Evolutionary conservation across 2,797 vertebrate species (phyloP), one percentile per base, ranked within the genome.

Genomic region (Rhadinocentrus ornatus): DNA sequence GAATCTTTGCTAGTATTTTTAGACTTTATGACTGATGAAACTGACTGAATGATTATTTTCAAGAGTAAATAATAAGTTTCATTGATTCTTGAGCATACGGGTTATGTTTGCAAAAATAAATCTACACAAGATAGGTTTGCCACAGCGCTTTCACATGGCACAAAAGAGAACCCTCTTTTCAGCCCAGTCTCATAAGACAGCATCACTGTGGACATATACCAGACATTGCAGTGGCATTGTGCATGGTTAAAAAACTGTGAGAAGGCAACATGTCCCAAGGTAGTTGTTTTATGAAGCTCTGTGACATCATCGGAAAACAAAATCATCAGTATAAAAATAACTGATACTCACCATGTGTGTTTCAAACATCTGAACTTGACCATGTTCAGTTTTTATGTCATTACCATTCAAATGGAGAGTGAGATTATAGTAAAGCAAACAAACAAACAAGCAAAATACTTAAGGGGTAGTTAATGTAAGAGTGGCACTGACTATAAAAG

Each of bases 1-100:
- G 26, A 81, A 48, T 20, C 37, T 3, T 12, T 69, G 54, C 48
- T 71, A 41, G 69, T 75, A 48, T 67, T 63, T 22, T 64, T 50
- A 66, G 57, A 72, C 54, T 27, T 64, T 24, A 6, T 24, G 16
- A 66, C 39, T 37, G 6, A 32, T 31, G 24, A 64, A 70, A 55
- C 6, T 2, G 6, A 55, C 26, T 54, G 7, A 12, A 27, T 66
- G n/a, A 61, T 61, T 53, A 13, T 63, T 57, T 63, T 16, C 0
- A 57, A 32, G 60, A 70, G 60, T 41, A 22, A 71, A 69, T 16
- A 27, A 48, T 29, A 32, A 24, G 32, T 67, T 56, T 31, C 29
- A 5, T 31, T 31, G 29, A 31, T 31, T 31, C 29, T 31, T 31
- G 29, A 6, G 29, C 29, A 31, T 27, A 16, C 8, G 26, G 10